These are phyloP conservation scores for Nomada fabriciana DNA, from an alignment of 2,888 invertebrate genomes.

Conservation along the genomic window DNA sequence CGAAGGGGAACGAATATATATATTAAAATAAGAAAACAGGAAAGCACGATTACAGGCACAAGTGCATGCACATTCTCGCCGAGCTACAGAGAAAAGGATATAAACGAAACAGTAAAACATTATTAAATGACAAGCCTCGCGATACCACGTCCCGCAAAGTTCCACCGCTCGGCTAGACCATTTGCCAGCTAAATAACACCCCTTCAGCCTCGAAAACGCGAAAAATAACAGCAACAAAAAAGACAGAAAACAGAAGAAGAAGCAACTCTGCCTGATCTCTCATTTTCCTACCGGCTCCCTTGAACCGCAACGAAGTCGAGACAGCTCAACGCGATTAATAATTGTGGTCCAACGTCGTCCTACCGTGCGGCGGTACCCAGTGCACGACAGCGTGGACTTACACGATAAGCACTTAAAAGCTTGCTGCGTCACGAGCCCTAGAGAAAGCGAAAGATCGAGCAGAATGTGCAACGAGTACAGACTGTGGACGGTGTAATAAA, in stretches of 20 bases:
- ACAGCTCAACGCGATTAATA: slow-evolving; percentile 42
- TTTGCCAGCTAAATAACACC: slow-evolving; percentile 12
- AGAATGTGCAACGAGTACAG: slow-evolving; percentile 20
- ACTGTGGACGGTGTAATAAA: slow-evolving; percentile 58
- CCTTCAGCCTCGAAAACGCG: neutral
- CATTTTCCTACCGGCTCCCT: slow-evolving; percentile 15
- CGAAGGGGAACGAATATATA: no score
- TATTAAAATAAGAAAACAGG: neutral
- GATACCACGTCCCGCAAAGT: neutral
- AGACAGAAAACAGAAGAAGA: neutral
- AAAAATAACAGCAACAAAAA: neutral
- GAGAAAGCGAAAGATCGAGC: slow-evolving; percentile 39
- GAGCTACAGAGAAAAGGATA: neutral
- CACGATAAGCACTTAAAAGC: slow-evolving; percentile 42
- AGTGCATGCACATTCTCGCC: neutral
- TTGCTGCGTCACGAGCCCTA: slow-evolving; percentile 38
- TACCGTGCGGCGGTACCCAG: neutral
- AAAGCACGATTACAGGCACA: no score
- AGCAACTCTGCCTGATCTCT: neutral
- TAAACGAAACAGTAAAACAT: neutral
- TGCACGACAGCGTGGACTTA: slow-evolving; percentile 20
- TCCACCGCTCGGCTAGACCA: slow-evolving; percentile 2
- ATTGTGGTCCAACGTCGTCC: slow-evolving; percentile 14
- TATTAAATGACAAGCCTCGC: slow-evolving; percentile 11
- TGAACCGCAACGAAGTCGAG: neutral